phyloP scores from a whole-genome alignment of 2,113 vertebrate genomes.

The Jacana jacana region DNA sequence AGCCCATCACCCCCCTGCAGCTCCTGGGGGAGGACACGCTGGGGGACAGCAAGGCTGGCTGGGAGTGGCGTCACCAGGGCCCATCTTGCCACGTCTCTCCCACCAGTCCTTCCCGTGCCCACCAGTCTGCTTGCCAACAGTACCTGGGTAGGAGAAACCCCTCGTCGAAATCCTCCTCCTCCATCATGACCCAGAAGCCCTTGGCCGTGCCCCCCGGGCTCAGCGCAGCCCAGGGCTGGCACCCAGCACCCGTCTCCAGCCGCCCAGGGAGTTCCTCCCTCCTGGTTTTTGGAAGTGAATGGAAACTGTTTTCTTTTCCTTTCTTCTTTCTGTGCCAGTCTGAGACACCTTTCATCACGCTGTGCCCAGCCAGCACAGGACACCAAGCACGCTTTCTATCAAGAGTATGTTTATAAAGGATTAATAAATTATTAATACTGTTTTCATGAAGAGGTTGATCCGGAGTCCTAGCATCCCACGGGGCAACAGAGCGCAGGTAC shows the following conservation, averaged over 20 bases:
- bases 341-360: background rate
- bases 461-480: background rate
- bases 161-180: background rate
- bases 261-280: background rate
- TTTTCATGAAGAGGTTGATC: slow-evolving; percentile 4
- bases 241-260: background rate
- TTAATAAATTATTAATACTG: slow-evolving; percentile 51
- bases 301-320: background rate
- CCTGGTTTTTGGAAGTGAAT: background rate
- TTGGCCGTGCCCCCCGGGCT: accelerated
- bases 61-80: accelerated
- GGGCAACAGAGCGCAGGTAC: background rate
- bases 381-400: slow-evolving; percentile 3
- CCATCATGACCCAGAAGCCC: background rate
- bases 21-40: background rate
- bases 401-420: slow-evolving; percentile 19
- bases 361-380: background rate
- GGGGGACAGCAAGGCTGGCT: background rate
- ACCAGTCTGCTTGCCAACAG: background rate
- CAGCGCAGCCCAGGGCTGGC: too few relatives aligned
- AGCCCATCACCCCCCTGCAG: accelerated
- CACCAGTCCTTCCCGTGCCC: background rate
- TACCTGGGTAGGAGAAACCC: background rate
- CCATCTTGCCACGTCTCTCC: background rate
- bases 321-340: background rate